These are phyloP conservation scores for Dromius quadrimaculatus DNA, from an alignment of 2,888 invertebrate species.

Conservation along the genomic window DNA sequence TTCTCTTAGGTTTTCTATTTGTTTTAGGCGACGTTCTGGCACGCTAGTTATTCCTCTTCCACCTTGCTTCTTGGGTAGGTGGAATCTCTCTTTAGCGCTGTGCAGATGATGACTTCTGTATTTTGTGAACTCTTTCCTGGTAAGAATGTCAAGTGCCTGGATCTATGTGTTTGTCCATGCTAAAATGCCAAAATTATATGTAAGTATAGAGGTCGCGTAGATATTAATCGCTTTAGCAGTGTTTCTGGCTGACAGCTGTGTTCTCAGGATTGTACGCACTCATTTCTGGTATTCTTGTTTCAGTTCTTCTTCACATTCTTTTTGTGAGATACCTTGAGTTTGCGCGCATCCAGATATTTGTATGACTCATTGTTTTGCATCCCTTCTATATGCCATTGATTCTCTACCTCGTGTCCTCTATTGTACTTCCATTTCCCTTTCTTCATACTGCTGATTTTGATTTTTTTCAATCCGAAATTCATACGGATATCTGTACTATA, in stretches of 20 bases:
- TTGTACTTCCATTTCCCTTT: conserved; percentile 43
- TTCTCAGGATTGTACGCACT: neutral
- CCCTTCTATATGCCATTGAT: conserved; percentile 44
- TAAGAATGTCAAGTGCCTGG: conserved; percentile 1
- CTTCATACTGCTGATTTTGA: conserved; percentile 41
- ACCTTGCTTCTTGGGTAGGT: no score
- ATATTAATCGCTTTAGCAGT: neutral
- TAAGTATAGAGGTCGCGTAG: conserved; percentile 1
- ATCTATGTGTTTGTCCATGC: conserved; percentile 31
- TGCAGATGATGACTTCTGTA: no score
- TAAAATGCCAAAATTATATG: neutral
- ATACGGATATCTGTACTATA: conserved; percentile 53
- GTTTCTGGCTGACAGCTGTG: neutral
- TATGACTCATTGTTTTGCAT: neutral
- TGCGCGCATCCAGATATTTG: conserved; percentile 2
- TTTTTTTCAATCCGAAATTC: conserved; percentile 54
- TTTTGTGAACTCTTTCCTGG: conserved; percentile 37
- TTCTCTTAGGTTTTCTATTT: no score
- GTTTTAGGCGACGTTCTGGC: no score
- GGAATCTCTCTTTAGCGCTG: no score
- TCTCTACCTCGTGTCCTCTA: conserved; percentile 42
- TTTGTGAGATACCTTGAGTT: neutral
- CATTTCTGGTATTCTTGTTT: neutral
- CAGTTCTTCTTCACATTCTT: neutral
- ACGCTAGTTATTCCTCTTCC: no score